A percentile compares a stretch with the other conserved stretches of the same genome.
Evolutionary conservation across 1,140 invertebrate species (phyloP).

Genomic region (Drosophila sturtevanti): DNA sequence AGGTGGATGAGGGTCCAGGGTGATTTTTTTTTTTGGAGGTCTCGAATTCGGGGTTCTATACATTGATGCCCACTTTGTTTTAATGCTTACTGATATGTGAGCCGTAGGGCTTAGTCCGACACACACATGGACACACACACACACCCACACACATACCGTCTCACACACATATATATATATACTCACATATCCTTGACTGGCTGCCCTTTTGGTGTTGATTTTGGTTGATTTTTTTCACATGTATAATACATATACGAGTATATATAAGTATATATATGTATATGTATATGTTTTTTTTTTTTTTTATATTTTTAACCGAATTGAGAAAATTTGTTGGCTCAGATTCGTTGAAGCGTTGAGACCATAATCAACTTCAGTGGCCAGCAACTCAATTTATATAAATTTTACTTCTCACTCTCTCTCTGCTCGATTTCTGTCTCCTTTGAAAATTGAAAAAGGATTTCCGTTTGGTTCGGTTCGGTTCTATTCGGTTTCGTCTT

Average conservation of each 20-base stretch:
- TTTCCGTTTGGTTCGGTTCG: constrained; percentile 70
- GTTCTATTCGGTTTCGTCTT: not conserved
- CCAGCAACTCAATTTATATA: constrained; percentile 77
- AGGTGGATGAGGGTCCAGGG: too few species aligned
- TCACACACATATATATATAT: constrained; percentile 13
- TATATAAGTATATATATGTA: not conserved
- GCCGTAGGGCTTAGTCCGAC: constrained; percentile 71
- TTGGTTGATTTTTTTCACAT: constrained; percentile 8
- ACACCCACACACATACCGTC: constrained; percentile 6
- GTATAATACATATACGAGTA: too few species aligned
- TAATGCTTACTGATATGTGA: constrained; percentile 79
- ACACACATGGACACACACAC: constrained; percentile 34
- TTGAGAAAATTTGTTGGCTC: constrained; percentile 78
- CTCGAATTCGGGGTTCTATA: constrained; percentile 51
- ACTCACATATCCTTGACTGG: constrained; percentile 19
- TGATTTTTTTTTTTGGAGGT: not conserved
- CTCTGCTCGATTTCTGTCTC: not conserved
- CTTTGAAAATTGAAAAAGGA: constrained; percentile 76
- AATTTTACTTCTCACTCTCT: not conserved
- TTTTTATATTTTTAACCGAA: constrained; percentile 67
- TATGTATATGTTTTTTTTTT: not conserved
- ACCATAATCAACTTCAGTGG: constrained; percentile 79
- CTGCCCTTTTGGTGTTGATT: constrained; percentile 60
- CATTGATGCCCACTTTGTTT: constrained; percentile 79
- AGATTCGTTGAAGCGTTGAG: constrained; percentile 72